A percentile compares a stretch with the other conserved stretches of the same genome.
Conservation (phyloP, 1,140 invertebrate genomes). For the Pinna nobilis region DNA sequence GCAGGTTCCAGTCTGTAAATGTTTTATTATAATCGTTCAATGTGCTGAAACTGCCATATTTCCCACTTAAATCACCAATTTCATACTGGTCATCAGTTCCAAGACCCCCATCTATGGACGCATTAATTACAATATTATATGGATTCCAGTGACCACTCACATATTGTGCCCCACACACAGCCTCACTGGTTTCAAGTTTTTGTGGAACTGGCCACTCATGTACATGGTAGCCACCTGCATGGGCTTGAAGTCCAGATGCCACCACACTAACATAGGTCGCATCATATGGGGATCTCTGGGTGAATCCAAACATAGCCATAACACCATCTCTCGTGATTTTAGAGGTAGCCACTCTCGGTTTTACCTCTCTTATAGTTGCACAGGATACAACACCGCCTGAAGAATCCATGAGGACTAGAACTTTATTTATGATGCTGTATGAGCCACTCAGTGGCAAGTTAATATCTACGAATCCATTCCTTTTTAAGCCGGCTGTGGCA, state of each 20-base stretch:
- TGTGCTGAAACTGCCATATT: conserved; percentile 81
- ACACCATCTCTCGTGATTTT: conserved; percentile 87
- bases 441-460: conserved; percentile 44
- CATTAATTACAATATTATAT: conserved; percentile 67
- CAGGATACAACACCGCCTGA: conserved; percentile 75
- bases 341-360: conserved; percentile 76
- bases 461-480: conserved; percentile 33
- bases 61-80: conserved; percentile 93
- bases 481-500: conserved; percentile 77
- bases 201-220: conserved; percentile 76
- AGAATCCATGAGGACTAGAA: conserved; percentile 71
- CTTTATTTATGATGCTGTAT: conserved; percentile 70
- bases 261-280: conserved; percentile 88
- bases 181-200: conserved; percentile 81
- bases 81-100: conserved; percentile 80
- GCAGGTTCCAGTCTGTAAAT: conserved; percentile 90
- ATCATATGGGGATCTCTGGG: conserved; percentile 89
- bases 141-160: conserved; percentile 81
- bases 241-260: conserved; percentile 78
- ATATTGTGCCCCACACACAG: conserved; percentile 86
- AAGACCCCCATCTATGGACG: conserved; percentile 74
- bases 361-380: conserved; percentile 82
- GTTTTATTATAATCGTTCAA: conserved; percentile 77
- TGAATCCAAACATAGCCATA: conserved; percentile 85
- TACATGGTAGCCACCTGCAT: conserved; percentile 76